These are phyloP conservation scores for Ceriagrion tenellum DNA, from an alignment of 2,888 invertebrate genomes.

Conservation along the genomic window DNA sequence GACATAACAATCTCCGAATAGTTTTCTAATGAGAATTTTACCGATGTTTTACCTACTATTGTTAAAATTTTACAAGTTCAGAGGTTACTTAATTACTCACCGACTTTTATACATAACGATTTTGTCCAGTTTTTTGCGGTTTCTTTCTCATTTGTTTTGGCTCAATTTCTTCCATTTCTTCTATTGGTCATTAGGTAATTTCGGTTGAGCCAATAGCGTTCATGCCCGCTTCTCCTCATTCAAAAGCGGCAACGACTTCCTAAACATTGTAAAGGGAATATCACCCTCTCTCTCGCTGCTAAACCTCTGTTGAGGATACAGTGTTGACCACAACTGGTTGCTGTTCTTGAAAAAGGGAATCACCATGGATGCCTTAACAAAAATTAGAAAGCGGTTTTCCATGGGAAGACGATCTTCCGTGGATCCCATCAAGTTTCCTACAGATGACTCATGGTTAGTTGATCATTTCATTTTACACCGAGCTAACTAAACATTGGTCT, in stretches of 20 bases:
- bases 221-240: not conserved
- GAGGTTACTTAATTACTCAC: too few species aligned
- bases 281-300: too few species aligned
- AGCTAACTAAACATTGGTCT: too few species aligned
- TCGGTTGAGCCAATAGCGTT: not conserved
- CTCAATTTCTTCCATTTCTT: not conserved
- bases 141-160: not conserved
- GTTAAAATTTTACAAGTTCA: not conserved
- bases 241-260: not conserved
- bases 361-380: constrained; percentile 30
- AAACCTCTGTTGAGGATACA: too few species aligned
- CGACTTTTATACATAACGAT: too few species aligned
- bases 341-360: not conserved
- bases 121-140: too few species aligned
- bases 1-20: too few species aligned
- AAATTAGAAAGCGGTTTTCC: constrained; percentile 31
- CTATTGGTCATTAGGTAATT: not conserved
- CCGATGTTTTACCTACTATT: too few species aligned
- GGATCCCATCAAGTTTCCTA: constrained; percentile 9
- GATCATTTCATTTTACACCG: not conserved
- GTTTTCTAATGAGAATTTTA: too few species aligned
- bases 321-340: too few species aligned
- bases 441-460: constrained; percentile 44
- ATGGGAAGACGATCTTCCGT: constrained; percentile 37
- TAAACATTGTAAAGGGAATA: too few species aligned